phyloP scores from a whole-genome alignment of 2,888 invertebrate species.

The Willowsia nigromaculata region DNA sequence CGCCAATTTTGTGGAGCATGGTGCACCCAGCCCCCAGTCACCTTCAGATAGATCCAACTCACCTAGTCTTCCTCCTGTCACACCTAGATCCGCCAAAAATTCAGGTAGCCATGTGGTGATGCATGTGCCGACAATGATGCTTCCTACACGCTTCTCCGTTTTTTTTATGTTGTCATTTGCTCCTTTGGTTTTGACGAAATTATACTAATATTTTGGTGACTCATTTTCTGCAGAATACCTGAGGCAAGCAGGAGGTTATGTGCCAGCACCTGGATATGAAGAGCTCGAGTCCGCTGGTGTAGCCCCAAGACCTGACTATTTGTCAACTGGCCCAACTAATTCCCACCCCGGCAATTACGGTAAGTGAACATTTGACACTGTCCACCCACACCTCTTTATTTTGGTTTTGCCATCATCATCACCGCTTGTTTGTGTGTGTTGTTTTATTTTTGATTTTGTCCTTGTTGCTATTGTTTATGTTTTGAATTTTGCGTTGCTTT shows the following conservation, averaged over 20 bases:
- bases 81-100: constrained; percentile 80
- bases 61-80: constrained; percentile 81
- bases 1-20: constrained; percentile 80
- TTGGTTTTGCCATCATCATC: too few relatives aligned
- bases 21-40: constrained; percentile 82
- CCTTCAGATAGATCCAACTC: constrained; percentile 83
- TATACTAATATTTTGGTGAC: too few relatives aligned
- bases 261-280: constrained; percentile 84
- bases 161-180: not conserved
- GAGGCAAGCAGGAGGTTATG: constrained; percentile 82
- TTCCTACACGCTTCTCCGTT: too few relatives aligned
- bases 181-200: too few relatives aligned
- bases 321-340: constrained; percentile 75
- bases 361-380: constrained; percentile 43
- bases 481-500: constrained; percentile 23
- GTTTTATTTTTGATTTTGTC: constrained; percentile 52
- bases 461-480: constrained; percentile 42
- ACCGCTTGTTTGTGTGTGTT: not conserved
- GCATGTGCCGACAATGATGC: not conserved
- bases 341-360: constrained; percentile 78
- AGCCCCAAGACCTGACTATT: constrained; percentile 79
- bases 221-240: constrained; percentile 82
- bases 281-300: constrained; percentile 83
- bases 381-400: too few relatives aligned
- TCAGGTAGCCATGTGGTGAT: constrained; percentile 68